phyloP scores from a whole-genome alignment of 2,113 vertebrate genomes.

The Oostethus manadensis region DNA sequence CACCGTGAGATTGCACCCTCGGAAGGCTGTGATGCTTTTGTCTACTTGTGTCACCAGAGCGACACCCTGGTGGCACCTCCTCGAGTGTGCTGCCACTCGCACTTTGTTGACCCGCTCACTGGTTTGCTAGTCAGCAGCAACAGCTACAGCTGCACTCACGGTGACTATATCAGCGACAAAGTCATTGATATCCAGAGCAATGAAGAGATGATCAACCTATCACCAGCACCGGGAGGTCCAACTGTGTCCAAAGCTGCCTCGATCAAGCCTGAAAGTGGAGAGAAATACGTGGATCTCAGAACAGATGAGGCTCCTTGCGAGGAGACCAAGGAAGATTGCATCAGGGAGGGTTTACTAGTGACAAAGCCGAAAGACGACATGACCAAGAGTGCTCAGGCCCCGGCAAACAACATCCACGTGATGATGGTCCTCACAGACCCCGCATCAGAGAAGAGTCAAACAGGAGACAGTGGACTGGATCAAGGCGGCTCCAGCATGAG shows the following conservation, averaged over 20 bases:
- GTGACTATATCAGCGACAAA: slow-evolving; percentile 59
- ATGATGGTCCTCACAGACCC: slow-evolving; percentile 50
- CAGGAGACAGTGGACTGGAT: slow-evolving; percentile 54
- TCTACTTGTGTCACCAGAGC: slow-evolving; percentile 66
- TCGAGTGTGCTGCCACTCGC: slow-evolving; percentile 64
- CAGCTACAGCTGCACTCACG: slow-evolving; percentile 49
- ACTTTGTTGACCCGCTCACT: slow-evolving; percentile 73
- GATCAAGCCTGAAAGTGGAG: slow-evolving; percentile 36
- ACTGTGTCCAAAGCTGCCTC: slow-evolving; percentile 47
- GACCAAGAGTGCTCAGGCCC: slow-evolving; percentile 34
- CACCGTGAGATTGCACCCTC: slow-evolving; percentile 48
- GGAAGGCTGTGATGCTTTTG: slow-evolving; percentile 58
- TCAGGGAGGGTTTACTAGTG: slow-evolving; percentile 39
- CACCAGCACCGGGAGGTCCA: slow-evolving; percentile 59
- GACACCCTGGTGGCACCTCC: slow-evolving; percentile 47
- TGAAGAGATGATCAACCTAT: slow-evolving; percentile 62
- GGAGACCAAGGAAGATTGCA: slow-evolving; percentile 32
- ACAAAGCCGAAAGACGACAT: slow-evolving; percentile 42
- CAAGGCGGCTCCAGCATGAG: slow-evolving; percentile 66
- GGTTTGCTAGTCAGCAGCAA: slow-evolving; percentile 67
- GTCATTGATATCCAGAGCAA: slow-evolving; percentile 30
- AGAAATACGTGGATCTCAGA: slow-evolving; percentile 42
- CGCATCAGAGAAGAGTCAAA: slow-evolving; percentile 53
- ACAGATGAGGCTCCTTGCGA: slow-evolving; percentile 10
- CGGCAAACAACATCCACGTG: slow-evolving; percentile 39